phyloP scores from a whole-genome alignment of 1,140 invertebrate species.

The Drosophila watanabei region DNA sequence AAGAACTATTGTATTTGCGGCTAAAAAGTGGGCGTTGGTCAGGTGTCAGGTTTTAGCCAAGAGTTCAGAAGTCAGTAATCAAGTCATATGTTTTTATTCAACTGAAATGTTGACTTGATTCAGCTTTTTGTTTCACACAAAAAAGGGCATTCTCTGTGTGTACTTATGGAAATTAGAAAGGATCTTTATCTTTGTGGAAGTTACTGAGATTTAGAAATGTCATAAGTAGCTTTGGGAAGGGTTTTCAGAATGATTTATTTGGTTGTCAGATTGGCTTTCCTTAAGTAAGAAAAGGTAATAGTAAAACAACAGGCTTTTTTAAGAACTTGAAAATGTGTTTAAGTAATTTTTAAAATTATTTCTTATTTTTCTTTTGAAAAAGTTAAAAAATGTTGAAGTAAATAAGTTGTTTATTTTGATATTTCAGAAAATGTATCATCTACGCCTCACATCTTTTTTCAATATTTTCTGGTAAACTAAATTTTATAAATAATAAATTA shows the following conservation, averaged over 20 bases:
- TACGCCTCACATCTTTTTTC: too few species aligned
- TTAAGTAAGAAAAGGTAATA: not conserved
- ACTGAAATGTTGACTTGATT: conserved; percentile 44
- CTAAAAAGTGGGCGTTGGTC: conserved; percentile 56
- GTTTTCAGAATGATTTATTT: conserved; percentile 1
- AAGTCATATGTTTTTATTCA: conserved; percentile 38
- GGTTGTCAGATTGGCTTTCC: not conserved
- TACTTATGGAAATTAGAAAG: conserved; percentile 23
- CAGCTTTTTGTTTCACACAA: conserved; percentile 11
- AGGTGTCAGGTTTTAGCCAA: conserved; percentile 40
- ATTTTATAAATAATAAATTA: too few species aligned
- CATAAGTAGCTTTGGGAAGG: not conserved
- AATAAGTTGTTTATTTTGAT: too few species aligned
- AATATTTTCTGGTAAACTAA: too few species aligned
- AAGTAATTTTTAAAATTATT: not conserved
- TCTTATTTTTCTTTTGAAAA: not conserved
- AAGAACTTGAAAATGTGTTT: not conserved
- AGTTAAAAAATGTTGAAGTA: too few species aligned
- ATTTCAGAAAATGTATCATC: too few species aligned
- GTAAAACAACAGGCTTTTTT: not conserved
- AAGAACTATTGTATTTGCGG: conserved; percentile 35
- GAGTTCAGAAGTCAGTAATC: not conserved
- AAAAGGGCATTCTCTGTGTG: not conserved
- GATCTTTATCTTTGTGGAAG: conserved; percentile 9
- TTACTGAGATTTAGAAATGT: conserved; percentile 1